Percentiles rank a stretch among this genome's conserved stretches.
Conservation (phyloP, 2,797 vertebrate genomes). For the Anolis apletophallus region DNA sequence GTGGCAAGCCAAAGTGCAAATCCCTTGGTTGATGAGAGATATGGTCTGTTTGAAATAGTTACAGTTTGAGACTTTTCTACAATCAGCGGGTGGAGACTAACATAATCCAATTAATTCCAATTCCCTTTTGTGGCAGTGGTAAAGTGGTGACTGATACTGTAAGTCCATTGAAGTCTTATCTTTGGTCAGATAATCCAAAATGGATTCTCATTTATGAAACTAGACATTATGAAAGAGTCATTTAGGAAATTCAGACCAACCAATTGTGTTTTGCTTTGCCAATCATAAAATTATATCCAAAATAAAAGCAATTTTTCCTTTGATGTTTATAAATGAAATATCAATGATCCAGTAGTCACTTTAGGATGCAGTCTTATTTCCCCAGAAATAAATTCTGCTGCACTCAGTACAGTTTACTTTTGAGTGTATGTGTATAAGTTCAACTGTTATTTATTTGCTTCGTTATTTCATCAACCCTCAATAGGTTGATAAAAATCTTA, state of each 20-base stretch:
- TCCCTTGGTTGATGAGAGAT: conserved; percentile 78
- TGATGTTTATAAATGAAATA: conserved; percentile 52
- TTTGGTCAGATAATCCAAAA: conserved; percentile 79
- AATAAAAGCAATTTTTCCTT: conserved; percentile 63
- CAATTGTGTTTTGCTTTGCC: conserved; percentile 69
- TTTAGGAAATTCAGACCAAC: conserved; percentile 75
- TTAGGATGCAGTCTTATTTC: not conserved
- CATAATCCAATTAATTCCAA: conserved; percentile 85
- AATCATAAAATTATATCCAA: conserved; percentile 59
- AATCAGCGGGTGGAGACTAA: conserved; percentile 78
- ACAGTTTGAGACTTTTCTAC: conserved; percentile 78
- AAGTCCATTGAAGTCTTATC: conserved; percentile 83
- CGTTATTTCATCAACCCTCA: not conserved
- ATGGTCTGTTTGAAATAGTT: conserved; percentile 78
- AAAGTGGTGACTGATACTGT: conserved; percentile 76
- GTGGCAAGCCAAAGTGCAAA: conserved; percentile 81
- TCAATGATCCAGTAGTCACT: conserved; percentile 45
- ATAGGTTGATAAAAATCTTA: not conserved
- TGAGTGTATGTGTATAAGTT: not conserved
- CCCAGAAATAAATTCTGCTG: not conserved
- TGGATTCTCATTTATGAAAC: conserved; percentile 77
- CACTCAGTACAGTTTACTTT: not conserved
- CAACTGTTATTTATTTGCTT: not conserved
- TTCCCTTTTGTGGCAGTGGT: conserved; percentile 78
- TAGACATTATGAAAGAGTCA: conserved; percentile 55